Evolutionary conservation across 2,888 invertebrate species (phyloP).

Genomic region (Pristionchus fissidentatus): DNA sequence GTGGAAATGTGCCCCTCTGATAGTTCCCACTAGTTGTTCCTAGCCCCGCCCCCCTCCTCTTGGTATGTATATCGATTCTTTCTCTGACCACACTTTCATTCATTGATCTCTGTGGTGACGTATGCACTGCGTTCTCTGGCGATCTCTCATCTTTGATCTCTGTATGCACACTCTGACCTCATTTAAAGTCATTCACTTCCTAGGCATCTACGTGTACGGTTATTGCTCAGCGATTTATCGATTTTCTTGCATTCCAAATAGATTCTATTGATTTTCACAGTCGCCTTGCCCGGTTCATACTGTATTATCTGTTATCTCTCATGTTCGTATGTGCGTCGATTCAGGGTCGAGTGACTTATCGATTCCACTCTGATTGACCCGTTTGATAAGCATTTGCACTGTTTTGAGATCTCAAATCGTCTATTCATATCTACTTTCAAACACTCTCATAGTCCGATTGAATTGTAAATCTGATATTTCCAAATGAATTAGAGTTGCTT

Average conservation of each 20-base stretch:
- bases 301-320: neutral
- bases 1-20: too few species aligned
- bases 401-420: neutral
- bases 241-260: neutral
- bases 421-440: neutral
- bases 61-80: too few species aligned
- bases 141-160: too few species aligned
- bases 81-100: too few species aligned
- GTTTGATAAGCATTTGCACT: neutral
- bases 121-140: too few species aligned
- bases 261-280: neutral
- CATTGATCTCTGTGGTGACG: too few species aligned
- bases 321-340: neutral
- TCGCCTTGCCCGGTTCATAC: neutral
- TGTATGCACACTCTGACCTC: too few species aligned
- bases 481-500: too few species aligned
- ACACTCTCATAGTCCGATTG: too few species aligned
- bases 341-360: neutral
- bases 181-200: constrained; percentile 36
- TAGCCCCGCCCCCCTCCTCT: too few species aligned
- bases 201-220: neutral
- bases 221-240: neutral
- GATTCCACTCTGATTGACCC: neutral
- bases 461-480: too few species aligned
- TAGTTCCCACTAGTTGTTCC: too few species aligned